Percentiles rank a stretch among this genome's conserved stretches.
phyloP scores from a whole-genome alignment of 2,888 invertebrate species.

The Polydrusus tereticollis region DNA sequence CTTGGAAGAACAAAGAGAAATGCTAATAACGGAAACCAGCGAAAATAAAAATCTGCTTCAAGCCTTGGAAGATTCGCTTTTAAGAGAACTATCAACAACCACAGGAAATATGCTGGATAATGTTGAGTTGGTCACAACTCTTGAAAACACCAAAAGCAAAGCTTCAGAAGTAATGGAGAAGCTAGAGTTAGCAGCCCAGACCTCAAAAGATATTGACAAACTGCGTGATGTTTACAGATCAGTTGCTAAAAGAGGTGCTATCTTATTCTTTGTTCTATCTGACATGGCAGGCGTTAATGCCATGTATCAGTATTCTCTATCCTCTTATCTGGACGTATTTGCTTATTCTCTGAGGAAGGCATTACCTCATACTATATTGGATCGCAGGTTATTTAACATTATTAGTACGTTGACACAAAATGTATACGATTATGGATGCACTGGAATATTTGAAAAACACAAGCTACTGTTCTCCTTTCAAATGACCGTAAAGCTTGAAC shows the following conservation, averaged over 20 bases:
- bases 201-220: conserved; percentile 85
- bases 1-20: conserved; percentile 88
- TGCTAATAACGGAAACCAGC: conserved; percentile 85
- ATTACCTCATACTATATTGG: conserved; percentile 83
- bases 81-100: conserved; percentile 87
- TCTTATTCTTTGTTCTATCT: conserved; percentile 90
- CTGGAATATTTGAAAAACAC: conserved; percentile 92
- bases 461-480: conserved; percentile 92
- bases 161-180: conserved; percentile 87
- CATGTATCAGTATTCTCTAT: conserved; percentile 94
- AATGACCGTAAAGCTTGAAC: conserved; percentile 87
- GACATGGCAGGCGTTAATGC: conserved; percentile 90
- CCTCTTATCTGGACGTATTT: conserved; percentile 88
- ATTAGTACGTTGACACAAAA: conserved; percentile 88
- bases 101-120: conserved; percentile 95
- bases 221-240: conserved; percentile 88
- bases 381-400: conserved; percentile 83
- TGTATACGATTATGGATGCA: conserved; percentile 92
- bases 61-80: conserved; percentile 86
- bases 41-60: conserved; percentile 87
- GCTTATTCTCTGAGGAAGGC: conserved; percentile 84
- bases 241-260: conserved; percentile 88
- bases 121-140: conserved; percentile 84
- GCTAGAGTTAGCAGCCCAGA: conserved; percentile 80
- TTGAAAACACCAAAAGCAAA: conserved; percentile 91